Base-by-base conservation (phyloP, 2,113 vertebrate species). In the Malurus elegans region DNA sequence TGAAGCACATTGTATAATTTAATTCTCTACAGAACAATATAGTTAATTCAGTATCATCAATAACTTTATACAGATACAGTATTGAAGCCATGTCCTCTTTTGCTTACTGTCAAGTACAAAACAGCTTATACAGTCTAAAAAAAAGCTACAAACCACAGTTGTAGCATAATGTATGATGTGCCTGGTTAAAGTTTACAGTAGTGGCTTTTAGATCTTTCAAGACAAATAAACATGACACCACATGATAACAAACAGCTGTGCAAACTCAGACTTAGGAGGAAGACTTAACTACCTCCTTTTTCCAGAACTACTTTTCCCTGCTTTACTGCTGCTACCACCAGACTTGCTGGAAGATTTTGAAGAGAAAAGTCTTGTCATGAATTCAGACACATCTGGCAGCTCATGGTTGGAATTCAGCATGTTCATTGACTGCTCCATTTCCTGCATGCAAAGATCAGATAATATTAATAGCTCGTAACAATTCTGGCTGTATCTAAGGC, bases 341-440 rank as follows among this genome's bases (percentile, higher is more conserved):
- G 99, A 98, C 95, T 99, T 99, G 97, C 98, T 98, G 76, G 99
- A 98, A 88, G 99, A 98, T 94, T 99, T 99, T 96, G 99, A 99
- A 76, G 99, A 99, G 97, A 99, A 99, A 73, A 99, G 98, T 97
- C 99, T 99, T 95, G 99, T 99, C 99, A 99, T 99, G 93, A 99
- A 99, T 95, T 99, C 99, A 13, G 99, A 99, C 71, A 99, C 99
- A 91, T 99, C 99, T 42, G 99, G 99, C 53, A 99, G 98, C 91
- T 99, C 99, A 2, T 99, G 99, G 98, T 99, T 99, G 90, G 99
- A 99, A 97, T 99, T 99, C 97, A 99, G 96, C 99, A 99, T 99
- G 97, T 99, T 99, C 99, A 99, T 99, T 66, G 99, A 99, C 96
- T 99, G 99, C 86, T 99, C 99, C 98, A 99, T 99, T 98, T 99